Evolutionary conservation across 2,797 vertebrate species (phyloP), one percentile per base, ranked within the genome.

Genomic region (Coranthus polyacanthus): DNA sequence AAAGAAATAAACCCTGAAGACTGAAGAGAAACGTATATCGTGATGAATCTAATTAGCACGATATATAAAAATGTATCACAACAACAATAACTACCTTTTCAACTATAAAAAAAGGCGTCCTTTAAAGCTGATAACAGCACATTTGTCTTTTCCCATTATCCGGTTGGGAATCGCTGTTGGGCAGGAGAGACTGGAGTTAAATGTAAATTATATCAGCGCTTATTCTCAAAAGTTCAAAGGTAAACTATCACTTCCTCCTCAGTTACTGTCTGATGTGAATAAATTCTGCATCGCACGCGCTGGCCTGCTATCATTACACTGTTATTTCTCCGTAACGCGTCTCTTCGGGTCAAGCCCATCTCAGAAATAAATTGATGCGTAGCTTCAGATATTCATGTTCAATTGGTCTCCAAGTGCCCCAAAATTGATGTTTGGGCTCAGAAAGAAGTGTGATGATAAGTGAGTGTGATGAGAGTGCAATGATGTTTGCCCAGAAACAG

Each of bases 261-360:
- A 45, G 41, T 66, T 16, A 16, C 51, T 38, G 32, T 60, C 37
- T 73, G 49, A 41, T 60, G 24, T 4, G 15, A 39, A 13, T 8
- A 67, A 41, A 66, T 17, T 52, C 12, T 47, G 29, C 37, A 34
- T 64, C 34, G 38, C 64, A 56, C 51, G 42, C 21, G 29, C 51
- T 20, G 55, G 16, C 42, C 68, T 58, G 46, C 17, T 9, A 13
- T 72, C 36, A 12, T 53, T 55, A 52, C 44, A 34, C 36, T 68
- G 20, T 36, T 11, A 37, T 51, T 67, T 71, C 56, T 46, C 56
- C 46, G 26, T 37, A 54, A 34, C 29, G 18, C 47, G 52, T 29
- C 51, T 36, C 68, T n/a, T 9, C 4, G 29, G 75, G 72, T 84
- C 77, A 78, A 75, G 75, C 66, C 67, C 58, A 65, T 80, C 68